phyloP scores from a whole-genome alignment of 1,140 invertebrate genomes.

The Bombus superbus region DNA sequence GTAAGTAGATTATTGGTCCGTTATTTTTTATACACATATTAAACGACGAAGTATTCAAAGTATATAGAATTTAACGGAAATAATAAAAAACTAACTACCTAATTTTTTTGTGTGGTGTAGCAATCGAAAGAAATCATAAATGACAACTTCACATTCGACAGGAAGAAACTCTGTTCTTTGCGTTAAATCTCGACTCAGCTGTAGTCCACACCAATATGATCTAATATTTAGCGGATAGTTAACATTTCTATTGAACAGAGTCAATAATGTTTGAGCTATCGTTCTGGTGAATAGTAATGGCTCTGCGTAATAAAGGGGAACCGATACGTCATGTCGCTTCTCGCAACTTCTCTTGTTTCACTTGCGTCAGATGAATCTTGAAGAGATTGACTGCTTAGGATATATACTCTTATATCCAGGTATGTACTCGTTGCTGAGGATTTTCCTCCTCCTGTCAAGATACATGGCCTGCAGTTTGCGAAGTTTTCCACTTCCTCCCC shows the following conservation, averaged over 20 bases:
- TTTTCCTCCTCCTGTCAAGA: conserved; percentile 74
- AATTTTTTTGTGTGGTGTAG: not conserved
- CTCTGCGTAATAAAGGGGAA: not conserved
- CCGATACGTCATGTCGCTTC: not conserved
- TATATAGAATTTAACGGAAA: not conserved
- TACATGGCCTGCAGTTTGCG: conserved; percentile 66
- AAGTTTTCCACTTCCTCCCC: conserved; percentile 65
- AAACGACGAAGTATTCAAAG: conserved; percentile 7
- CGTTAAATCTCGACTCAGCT: not conserved
- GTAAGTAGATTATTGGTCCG: conserved; percentile 63
- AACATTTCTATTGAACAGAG: not conserved
- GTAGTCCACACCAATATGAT: conserved; percentile 4
- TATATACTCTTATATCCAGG: conserved; percentile 71
- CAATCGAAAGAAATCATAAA: not conserved
- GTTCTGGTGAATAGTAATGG: not conserved
- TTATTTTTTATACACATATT: conserved; percentile 38
- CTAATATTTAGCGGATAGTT: conserved; percentile 15
- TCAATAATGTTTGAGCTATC: conserved; percentile 22
- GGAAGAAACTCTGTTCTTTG: too few relatives aligned
- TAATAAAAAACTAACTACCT: not conserved
- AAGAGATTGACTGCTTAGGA: conserved; percentile 1
- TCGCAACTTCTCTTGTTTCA: not conserved
- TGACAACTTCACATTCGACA: not conserved
- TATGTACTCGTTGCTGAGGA: conserved; percentile 70
- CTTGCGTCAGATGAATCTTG: not conserved